Conservation (phyloP, 2,797 vertebrate genomes). For the Mormyrops boulengeri region DNA sequence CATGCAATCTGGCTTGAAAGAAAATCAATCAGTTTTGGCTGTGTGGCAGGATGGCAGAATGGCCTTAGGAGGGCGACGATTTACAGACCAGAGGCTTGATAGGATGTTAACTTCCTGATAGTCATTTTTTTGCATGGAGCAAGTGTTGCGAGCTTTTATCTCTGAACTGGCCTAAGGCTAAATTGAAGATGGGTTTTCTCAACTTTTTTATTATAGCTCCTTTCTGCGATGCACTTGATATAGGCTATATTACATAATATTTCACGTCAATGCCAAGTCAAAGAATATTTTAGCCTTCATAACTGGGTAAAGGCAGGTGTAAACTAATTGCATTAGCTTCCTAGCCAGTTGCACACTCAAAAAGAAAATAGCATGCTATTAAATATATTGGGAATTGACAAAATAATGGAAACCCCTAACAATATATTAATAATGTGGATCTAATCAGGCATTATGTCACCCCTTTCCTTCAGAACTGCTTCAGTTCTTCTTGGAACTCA, state of each 20-base stretch:
- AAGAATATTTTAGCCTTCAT: background rate
- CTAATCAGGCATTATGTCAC: background rate
- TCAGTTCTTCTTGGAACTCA: background rate
- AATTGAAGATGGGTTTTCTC: background rate
- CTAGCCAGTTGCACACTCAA: background rate
- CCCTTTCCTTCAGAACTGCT: background rate
- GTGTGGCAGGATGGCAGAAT: slow-evolving; percentile 60
- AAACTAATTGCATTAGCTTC: background rate
- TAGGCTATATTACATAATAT: background rate
- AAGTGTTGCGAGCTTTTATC: background rate
- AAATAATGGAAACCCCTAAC: background rate
- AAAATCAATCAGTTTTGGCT: slow-evolving; percentile 97
- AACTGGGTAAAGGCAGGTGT: background rate
- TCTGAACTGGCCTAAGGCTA: background rate
- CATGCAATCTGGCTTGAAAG: slow-evolving; percentile 93
- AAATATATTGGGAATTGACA: background rate
- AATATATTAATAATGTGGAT: background rate
- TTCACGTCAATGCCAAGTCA: background rate
- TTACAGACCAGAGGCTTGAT: background rate
- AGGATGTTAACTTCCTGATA: slow-evolving; percentile 1
- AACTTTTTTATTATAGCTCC: background rate
- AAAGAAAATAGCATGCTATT: background rate
- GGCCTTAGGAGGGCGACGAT: slow-evolving; percentile 66
- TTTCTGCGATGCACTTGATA: background rate
- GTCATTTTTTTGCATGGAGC: background rate